phyloP scores from a whole-genome alignment of 2,113 vertebrate genomes.

The Pterophyllum scalare region DNA sequence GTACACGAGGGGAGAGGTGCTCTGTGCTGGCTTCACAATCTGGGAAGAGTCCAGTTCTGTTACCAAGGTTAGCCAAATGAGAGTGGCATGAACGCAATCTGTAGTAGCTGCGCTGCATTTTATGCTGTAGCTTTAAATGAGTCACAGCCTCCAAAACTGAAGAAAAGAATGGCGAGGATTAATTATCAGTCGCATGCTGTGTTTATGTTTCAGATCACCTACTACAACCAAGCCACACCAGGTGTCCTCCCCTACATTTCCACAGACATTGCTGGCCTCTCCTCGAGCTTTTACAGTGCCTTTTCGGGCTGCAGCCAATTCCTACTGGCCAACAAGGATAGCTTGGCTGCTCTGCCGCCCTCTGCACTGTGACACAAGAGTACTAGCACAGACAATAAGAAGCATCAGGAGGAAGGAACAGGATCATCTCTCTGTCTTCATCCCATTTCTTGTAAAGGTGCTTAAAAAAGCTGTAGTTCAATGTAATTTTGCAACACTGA shows the following conservation, averaged over 20 bases:
- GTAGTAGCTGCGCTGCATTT: not conserved
- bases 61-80: slow-evolving; percentile 85
- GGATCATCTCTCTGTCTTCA: not conserved
- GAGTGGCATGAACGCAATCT: not conserved
- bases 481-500: not conserved
- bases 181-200: not conserved
- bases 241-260: slow-evolving; percentile 91
- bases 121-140: not conserved
- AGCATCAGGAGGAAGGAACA: not conserved
- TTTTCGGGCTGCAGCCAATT: slow-evolving; percentile 89
- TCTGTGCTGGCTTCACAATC: slow-evolving; percentile 94
- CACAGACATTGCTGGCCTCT: slow-evolving; percentile 90
- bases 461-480: not conserved
- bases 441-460: not conserved
- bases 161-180: not conserved
- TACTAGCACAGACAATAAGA: not conserved
- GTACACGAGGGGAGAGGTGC: slow-evolving; percentile 87
- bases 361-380: slow-evolving; percentile 23
- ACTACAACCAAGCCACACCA: slow-evolving; percentile 93
- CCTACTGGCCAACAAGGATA: slow-evolving; percentile 88
- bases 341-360: slow-evolving; percentile 37
- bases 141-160: not conserved
- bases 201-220: slow-evolving; percentile 85
- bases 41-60: slow-evolving; percentile 82
- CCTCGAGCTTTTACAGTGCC: slow-evolving; percentile 85